phyloP scores from a whole-genome alignment of 1,140 invertebrate genomes.

The Pogonomyrmex californicus region DNA sequence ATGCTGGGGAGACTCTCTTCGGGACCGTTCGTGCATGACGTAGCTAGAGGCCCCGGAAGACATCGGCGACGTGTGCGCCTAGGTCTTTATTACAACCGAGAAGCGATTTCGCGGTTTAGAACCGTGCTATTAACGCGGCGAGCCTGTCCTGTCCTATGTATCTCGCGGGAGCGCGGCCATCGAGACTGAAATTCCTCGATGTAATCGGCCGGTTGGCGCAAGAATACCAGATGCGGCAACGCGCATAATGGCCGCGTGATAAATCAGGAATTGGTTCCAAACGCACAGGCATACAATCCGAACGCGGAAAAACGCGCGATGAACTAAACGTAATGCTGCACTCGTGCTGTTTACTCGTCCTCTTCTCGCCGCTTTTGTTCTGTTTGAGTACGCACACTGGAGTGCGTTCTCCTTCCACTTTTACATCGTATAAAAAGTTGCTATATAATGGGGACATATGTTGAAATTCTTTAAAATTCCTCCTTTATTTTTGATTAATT shows the following conservation, averaged over 20 bases:
- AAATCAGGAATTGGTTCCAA: slow-evolving; percentile 50
- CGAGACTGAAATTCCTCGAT: slow-evolving; percentile 39
- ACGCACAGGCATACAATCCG: not conserved
- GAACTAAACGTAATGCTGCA: not conserved
- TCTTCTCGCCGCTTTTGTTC: not conserved
- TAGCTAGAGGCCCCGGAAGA: slow-evolving; percentile 56
- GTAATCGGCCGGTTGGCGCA: slow-evolving; percentile 35
- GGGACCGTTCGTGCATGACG: slow-evolving; percentile 55
- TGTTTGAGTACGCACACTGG: slow-evolving; percentile 3
- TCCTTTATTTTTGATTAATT: not conserved
- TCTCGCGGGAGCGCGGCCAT: slow-evolving; percentile 39
- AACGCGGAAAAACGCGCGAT: slow-evolving; percentile 8
- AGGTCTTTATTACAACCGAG: slow-evolving; percentile 59
- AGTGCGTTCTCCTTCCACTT: not conserved
- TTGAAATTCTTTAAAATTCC: not conserved
- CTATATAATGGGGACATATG: not conserved
- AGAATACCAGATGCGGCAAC: slow-evolving; percentile 40
- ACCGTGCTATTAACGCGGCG: slow-evolving; percentile 54
- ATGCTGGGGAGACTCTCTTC: slow-evolving; percentile 14
- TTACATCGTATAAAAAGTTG: slow-evolving; percentile 10
- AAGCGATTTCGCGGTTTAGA: slow-evolving; percentile 60
- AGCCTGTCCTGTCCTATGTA: slow-evolving; percentile 36
- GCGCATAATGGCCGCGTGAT: slow-evolving; percentile 39
- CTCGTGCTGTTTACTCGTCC: not conserved
- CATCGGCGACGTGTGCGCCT: slow-evolving; percentile 41